Conservation (phyloP, 2,113 vertebrate genomes). For the Hoplias malabaricus region DNA sequence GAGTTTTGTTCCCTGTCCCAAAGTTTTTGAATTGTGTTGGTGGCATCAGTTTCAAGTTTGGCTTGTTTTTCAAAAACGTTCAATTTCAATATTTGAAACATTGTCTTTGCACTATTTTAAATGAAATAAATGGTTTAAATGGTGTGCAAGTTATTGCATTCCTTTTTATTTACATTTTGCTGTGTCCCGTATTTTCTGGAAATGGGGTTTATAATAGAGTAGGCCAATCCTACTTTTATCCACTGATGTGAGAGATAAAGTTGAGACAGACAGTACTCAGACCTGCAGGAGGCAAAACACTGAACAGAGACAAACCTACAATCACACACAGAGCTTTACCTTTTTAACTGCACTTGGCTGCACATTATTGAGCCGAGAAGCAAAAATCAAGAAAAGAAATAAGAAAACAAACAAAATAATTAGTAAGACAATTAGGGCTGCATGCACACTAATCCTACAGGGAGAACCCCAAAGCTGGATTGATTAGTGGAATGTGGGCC, state of each 20-base stretch:
- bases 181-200: too few relatives aligned
- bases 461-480: conserved; percentile 20
- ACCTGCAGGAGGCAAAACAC: conserved; percentile 1
- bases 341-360: conserved; percentile 65
- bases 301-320: conserved; percentile 5
- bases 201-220: too few relatives aligned
- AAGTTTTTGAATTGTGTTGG: too few relatives aligned
- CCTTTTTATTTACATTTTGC: too few relatives aligned
- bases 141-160: too few relatives aligned
- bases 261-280: neutral
- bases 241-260: neutral
- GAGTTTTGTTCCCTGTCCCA: too few relatives aligned
- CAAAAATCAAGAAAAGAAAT: conserved; percentile 57
- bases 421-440: conserved; percentile 35
- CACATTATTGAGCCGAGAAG: conserved; percentile 49
- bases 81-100: too few relatives aligned
- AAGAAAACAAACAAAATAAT: conserved; percentile 58
- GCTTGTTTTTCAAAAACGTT: too few relatives aligned
- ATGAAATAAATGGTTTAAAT: too few relatives aligned
- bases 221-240: neutral
- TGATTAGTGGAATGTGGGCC: neutral
- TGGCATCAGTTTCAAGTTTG: too few relatives aligned
- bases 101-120: too few relatives aligned
- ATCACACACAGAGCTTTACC: conserved; percentile 54
- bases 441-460: conserved; percentile 24